These are phyloP conservation scores for Zeugodacus cucurbitae DNA, from an alignment of 1,140 invertebrate genomes.

Conservation along the genomic window DNA sequence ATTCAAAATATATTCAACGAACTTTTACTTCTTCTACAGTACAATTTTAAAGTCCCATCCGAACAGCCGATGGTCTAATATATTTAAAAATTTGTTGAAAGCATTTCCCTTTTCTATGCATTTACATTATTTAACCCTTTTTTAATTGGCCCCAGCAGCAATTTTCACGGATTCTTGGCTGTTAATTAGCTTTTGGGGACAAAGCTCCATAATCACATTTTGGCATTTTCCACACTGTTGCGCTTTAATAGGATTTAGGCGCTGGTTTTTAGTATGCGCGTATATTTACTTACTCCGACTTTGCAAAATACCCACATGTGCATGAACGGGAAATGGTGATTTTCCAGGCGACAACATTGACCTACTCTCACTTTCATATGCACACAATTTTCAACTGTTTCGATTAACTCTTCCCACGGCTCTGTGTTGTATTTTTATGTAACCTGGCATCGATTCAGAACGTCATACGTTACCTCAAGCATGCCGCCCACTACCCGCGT, in stretches of 20 bases:
- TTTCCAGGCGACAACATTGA: conserved; percentile 33
- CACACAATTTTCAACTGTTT: not conserved
- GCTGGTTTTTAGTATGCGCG: not conserved
- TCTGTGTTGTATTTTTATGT: not conserved
- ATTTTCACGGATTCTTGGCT: not conserved
- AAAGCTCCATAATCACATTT: not conserved
- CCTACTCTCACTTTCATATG: conserved; percentile 33
- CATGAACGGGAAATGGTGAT: not conserved
- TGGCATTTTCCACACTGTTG: not conserved
- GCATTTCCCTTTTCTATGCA: too few relatives aligned
- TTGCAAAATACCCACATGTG: not conserved
- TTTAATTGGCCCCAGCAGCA: not conserved
- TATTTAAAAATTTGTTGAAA: too few relatives aligned
- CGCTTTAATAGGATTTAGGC: not conserved
- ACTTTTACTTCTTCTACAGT: too few relatives aligned
- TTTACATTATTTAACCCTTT: not conserved
- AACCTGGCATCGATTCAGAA: conserved; percentile 7
- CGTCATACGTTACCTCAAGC: conserved; percentile 12
- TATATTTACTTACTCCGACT: not conserved
- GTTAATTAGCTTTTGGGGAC: not conserved
- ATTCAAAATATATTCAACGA: too few relatives aligned
- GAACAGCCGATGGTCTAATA: too few relatives aligned
- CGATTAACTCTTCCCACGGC: not conserved
- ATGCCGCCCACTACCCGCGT: not conserved
- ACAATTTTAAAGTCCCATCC: too few relatives aligned